Conservation (phyloP, 2,888 invertebrate species). For the Erebia epiphron region DNA sequence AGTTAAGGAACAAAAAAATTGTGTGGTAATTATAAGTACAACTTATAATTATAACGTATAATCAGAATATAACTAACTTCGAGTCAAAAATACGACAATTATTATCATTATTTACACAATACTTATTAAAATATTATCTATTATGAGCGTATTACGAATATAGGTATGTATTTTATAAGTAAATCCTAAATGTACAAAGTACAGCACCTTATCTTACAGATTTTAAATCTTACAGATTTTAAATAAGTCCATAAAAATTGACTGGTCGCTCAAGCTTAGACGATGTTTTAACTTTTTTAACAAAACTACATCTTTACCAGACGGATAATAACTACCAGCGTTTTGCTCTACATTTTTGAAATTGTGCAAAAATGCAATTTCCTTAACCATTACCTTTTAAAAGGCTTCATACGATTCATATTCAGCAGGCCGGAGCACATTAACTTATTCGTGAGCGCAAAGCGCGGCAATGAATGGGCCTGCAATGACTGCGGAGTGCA, state of each 20-base stretch:
- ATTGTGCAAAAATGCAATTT: constrained; percentile 68
- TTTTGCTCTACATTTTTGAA: constrained; percentile 49
- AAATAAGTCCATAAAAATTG: background rate
- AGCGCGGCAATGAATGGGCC: constrained; percentile 57
- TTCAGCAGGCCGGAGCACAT: constrained; percentile 54
- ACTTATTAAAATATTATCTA: too few species aligned
- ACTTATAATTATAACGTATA: too few species aligned
- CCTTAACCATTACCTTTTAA: constrained; percentile 55
- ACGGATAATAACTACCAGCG: constrained; percentile 23
- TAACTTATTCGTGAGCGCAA: constrained; percentile 59
- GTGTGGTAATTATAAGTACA: too few species aligned
- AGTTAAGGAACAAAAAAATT: too few species aligned
- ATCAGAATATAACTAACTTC: too few species aligned
- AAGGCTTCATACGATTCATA: constrained; percentile 62
- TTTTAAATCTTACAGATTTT: background rate
- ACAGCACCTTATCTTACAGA: background rate
- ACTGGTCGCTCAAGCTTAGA: background rate
- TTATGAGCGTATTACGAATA: too few species aligned
- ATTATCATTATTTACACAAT: too few species aligned
- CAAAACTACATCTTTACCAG: background rate
- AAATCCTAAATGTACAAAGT: too few species aligned
- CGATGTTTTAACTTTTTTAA: background rate
- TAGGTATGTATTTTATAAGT: too few species aligned
- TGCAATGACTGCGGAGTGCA: constrained; percentile 50
- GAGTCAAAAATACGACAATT: too few species aligned